These are phyloP conservation scores for Listronotus oregonensis DNA, from an alignment of 1,140 invertebrate species.

Conservation along the genomic window DNA sequence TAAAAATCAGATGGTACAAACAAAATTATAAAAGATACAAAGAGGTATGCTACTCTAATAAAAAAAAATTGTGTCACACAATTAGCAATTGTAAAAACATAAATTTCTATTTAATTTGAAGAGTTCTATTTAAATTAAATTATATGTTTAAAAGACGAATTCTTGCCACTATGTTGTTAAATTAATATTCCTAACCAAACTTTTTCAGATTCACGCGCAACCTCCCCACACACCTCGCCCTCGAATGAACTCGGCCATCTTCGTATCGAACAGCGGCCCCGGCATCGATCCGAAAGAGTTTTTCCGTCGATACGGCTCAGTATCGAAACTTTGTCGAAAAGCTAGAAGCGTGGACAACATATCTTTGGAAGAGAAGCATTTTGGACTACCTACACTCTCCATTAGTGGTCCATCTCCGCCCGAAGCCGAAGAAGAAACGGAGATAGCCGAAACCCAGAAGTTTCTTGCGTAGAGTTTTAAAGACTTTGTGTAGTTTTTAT, in stretches of 20 bases:
- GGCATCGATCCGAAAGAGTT: slow-evolving; percentile 78
- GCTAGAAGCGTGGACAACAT: slow-evolving; percentile 75
- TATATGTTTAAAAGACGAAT: no score
- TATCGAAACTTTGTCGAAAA: slow-evolving; percentile 75
- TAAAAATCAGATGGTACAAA: no score
- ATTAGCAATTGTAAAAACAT: no score
- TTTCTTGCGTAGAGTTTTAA: slow-evolving; percentile 10
- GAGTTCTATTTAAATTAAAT: no score
- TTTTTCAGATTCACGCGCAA: slow-evolving; percentile 37
- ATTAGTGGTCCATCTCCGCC: slow-evolving; percentile 79
- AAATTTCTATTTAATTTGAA: no score
- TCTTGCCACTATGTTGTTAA: not conserved
- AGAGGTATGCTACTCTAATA: no score
- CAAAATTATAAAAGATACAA: no score
- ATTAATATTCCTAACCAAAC: not conserved
- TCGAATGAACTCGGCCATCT: slow-evolving; percentile 77
- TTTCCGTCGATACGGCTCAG: slow-evolving; percentile 75
- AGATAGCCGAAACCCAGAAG: slow-evolving; percentile 25
- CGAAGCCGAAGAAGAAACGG: slow-evolving; percentile 48
- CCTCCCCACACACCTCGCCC: slow-evolving; percentile 66
- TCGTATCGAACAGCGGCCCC: slow-evolving; percentile 71
- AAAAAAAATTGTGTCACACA: no score
- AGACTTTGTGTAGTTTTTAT: no score
- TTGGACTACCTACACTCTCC: slow-evolving; percentile 74
- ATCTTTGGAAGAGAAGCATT: slow-evolving; percentile 62